phyloP scores from a whole-genome alignment of 2,113 vertebrate genomes.

The Myanophis thanlyinensis region DNA sequence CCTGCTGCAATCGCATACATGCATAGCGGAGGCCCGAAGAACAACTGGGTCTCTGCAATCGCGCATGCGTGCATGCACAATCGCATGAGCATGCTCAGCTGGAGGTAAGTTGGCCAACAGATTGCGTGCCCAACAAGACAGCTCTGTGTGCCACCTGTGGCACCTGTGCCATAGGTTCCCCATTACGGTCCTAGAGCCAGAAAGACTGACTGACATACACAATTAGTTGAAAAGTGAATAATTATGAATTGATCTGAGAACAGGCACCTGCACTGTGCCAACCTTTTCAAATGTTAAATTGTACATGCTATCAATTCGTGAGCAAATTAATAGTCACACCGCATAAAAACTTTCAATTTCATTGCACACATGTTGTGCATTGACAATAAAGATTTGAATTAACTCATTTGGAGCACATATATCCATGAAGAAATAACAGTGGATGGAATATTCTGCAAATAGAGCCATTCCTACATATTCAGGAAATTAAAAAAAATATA shows the following conservation, averaged over 20 bases:
- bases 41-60: no score
- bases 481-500: neutral
- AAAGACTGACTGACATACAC: neutral
- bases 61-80: no score
- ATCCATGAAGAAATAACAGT: neutral
- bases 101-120: no score
- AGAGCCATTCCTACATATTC: neutral
- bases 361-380: no score
- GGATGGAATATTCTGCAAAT: neutral
- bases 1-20: no score
- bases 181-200: neutral
- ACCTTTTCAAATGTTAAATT: neutral
- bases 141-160: no score
- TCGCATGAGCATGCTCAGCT: no score
- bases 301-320: neutral
- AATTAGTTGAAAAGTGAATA: neutral
- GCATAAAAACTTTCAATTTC: neutral
- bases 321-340: neutral
- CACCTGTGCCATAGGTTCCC: no score
- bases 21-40: no score
- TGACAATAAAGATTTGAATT: no score
- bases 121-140: no score
- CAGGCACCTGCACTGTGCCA: neutral
- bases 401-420: neutral
- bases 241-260: neutral